Evolutionary conservation across 53 echinoderm and acorn worm species (phyloP).

Genomic region (Glandiceps talaboti): DNA sequence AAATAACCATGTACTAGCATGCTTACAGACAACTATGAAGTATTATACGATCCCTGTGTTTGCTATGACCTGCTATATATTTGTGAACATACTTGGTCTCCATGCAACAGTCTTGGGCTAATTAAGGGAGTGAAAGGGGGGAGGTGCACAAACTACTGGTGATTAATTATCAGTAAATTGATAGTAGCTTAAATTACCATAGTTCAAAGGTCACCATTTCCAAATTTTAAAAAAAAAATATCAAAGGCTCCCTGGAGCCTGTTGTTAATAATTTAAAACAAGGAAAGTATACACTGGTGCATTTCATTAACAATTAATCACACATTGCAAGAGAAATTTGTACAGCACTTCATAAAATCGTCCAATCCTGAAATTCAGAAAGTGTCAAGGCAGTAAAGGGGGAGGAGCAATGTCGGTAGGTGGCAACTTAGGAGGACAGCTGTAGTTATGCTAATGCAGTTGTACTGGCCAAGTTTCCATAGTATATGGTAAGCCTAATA

Average conservation of each 20-base stretch:
- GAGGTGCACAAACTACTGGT: slow-evolving; percentile 45
- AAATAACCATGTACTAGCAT: no score
- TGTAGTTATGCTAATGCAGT: no score
- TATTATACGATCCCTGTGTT: no score
- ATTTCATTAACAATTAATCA: neutral
- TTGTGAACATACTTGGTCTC: no score
- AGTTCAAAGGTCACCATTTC: slow-evolving; percentile 97
- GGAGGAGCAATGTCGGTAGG: neutral
- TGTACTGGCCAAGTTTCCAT: no score
- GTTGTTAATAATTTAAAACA: neutral
- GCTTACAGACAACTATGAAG: no score
- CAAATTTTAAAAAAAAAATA: slow-evolving; percentile 80
- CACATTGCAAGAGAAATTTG: neutral
- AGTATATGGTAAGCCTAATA: no score
- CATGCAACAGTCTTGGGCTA: neutral
- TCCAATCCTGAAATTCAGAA: neutral
- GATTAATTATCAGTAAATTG: slow-evolving; percentile 93
- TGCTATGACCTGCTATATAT: no score
- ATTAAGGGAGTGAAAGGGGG: slow-evolving; percentile 39
- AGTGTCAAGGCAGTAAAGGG: neutral
- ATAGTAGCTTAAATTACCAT: slow-evolving; percentile 86
- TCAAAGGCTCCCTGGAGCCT: neutral
- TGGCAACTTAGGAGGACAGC: no score
- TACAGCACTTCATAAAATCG: neutral
- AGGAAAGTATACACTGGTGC: neutral